Percentiles rank a stretch among this genome's conserved stretches.
Conservation (phyloP, 1,140 invertebrate genomes). For the Pseudomyrmex concolor region DNA sequence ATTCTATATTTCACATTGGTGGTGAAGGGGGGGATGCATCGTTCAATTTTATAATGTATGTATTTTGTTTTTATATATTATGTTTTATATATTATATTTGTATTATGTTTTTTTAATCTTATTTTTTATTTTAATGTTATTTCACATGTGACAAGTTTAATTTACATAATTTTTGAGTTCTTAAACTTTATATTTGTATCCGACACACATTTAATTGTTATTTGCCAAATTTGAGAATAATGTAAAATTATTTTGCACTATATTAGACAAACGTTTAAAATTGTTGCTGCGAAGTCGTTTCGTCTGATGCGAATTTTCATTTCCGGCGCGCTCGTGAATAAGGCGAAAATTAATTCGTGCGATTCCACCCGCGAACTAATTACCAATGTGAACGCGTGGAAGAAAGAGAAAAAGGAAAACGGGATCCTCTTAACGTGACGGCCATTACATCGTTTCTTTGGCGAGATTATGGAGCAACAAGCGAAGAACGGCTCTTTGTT, state of each 20-base stretch:
- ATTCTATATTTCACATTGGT: too few relatives aligned
- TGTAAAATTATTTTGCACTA: too few relatives aligned
- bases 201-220: too few relatives aligned
- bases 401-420: neutral
- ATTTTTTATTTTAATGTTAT: too few relatives aligned
- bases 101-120: neutral
- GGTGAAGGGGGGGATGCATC: neutral
- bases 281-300: neutral
- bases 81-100: too few relatives aligned
- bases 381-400: constrained; percentile 55
- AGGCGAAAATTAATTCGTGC: neutral
- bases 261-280: too few relatives aligned
- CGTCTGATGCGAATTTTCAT: neutral
- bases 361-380: constrained; percentile 67
- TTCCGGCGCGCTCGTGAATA: neutral
- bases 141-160: too few relatives aligned
- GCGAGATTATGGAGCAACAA: constrained; percentile 77
- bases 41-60: constrained; percentile 13
- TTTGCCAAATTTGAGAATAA: too few relatives aligned
- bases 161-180: too few relatives aligned
- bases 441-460: constrained; percentile 61
- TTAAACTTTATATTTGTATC: too few relatives aligned
- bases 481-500: constrained; percentile 78
- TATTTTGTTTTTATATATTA: constrained; percentile 13
- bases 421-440: constrained; percentile 61